Conservation (phyloP, 2,888 invertebrate species). For the Willowsia nigromaculata region DNA sequence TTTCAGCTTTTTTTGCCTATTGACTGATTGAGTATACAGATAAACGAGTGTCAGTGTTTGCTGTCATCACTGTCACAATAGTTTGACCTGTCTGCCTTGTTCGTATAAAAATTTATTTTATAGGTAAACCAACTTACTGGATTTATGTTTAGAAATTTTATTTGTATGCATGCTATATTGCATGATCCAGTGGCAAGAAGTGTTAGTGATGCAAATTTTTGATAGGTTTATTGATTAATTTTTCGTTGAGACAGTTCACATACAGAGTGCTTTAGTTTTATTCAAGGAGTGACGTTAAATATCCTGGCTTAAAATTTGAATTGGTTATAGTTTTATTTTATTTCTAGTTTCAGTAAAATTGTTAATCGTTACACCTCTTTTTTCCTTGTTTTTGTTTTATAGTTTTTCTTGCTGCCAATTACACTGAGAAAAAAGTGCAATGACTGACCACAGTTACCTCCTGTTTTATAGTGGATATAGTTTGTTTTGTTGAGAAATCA, state of each 20-base stretch:
- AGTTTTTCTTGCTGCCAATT: slow-evolving; percentile 39
- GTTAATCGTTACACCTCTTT: background rate
- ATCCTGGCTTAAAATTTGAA: background rate
- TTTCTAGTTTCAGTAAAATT: background rate
- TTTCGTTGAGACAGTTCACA: background rate
- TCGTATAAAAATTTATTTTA: background rate
- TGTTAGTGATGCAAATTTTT: background rate
- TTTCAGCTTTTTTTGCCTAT: background rate
- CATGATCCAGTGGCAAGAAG: background rate
- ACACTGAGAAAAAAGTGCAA: slow-evolving; percentile 46
- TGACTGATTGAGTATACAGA: background rate
- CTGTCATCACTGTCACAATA: background rate
- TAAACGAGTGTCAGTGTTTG: background rate
- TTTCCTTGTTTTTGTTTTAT: slow-evolving; percentile 34
- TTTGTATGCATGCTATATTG: background rate
- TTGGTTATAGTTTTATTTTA: background rate
- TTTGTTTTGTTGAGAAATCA: slow-evolving; percentile 9
- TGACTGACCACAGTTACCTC: slow-evolving; percentile 39
- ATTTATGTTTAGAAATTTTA: background rate
- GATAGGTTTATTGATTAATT: background rate
- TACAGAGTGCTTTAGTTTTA: background rate
- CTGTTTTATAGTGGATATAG: slow-evolving; percentile 40
- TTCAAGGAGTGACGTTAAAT: background rate
- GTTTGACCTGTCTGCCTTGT: background rate
- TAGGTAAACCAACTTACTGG: background rate